Conservation (phyloP, 2,888 invertebrate genomes). For the Drosophila aldrichi region DNA sequence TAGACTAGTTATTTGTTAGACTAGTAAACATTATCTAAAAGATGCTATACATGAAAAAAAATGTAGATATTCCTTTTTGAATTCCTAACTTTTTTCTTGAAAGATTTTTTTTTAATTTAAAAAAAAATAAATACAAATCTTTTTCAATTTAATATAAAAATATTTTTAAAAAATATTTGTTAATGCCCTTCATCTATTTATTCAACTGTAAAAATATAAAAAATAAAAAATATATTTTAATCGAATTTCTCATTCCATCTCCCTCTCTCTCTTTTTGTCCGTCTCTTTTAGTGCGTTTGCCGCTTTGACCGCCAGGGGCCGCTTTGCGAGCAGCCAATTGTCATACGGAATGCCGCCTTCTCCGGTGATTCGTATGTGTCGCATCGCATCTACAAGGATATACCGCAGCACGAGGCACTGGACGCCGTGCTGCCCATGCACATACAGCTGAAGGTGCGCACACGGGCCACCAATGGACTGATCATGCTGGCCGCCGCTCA, state of each 20-base stretch:
- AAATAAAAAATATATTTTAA: too few species aligned
- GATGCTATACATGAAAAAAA: too few species aligned
- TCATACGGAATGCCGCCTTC: slow-evolving; percentile 91
- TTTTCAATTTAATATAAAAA: too few species aligned
- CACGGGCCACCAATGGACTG: slow-evolving; percentile 91
- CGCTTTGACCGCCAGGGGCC: slow-evolving; percentile 90
- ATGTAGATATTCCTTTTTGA: too few species aligned
- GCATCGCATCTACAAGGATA: slow-evolving; percentile 87
- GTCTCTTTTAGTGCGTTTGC: slow-evolving; percentile 88
- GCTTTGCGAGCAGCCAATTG: slow-evolving; percentile 88
- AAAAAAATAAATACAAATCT: too few species aligned
- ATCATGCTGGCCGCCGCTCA: slow-evolving; percentile 89
- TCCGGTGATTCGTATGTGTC: slow-evolving; percentile 92
- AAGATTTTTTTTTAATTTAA: too few species aligned
- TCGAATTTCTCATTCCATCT: slow-evolving; percentile 35
- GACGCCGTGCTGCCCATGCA: slow-evolving; percentile 88
- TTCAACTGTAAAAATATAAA: too few species aligned
- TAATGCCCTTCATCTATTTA: too few species aligned
- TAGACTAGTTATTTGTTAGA: too few species aligned
- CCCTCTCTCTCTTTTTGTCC: neutral
- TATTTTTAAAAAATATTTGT: too few species aligned
- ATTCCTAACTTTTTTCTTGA: too few species aligned
- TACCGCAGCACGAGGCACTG: slow-evolving; percentile 85
- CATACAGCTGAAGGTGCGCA: slow-evolving; percentile 90
- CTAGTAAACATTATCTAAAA: too few species aligned